Conservation (phyloP, 2,888 invertebrate species). For the Rhagonycha lutea region DNA sequence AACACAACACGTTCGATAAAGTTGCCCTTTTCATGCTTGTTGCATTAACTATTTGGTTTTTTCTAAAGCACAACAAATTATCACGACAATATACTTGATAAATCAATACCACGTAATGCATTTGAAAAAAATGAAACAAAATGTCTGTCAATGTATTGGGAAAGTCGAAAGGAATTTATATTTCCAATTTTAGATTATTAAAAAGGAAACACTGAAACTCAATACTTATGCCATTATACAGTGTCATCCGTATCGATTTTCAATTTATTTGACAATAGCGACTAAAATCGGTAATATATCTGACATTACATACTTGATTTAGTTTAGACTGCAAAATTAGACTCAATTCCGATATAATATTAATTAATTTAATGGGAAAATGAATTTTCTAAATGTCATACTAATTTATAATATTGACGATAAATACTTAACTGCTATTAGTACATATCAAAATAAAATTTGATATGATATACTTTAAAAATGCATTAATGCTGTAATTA, state of each 20-base stretch:
- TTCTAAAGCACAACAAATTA: no score
- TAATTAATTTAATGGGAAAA: not conserved
- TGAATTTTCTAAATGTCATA: not conserved
- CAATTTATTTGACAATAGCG: not conserved
- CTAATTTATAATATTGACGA: not conserved
- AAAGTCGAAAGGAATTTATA: not conserved
- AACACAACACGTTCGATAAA: no score
- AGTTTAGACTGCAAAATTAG: not conserved
- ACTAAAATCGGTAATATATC: not conserved
- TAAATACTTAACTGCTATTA: not conserved
- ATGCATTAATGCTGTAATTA: no score
- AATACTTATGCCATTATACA: not conserved
- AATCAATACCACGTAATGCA: no score
- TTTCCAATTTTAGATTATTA: not conserved
- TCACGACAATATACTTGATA: no score
- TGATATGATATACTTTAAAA: no score
- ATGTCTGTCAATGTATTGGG: no score
- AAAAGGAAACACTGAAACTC: not conserved
- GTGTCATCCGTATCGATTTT: not conserved
- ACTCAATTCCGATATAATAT: not conserved
- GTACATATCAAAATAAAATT: no score
- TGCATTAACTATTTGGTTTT: no score
- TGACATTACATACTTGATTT: not conserved
- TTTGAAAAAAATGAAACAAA: no score
- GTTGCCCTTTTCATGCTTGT: no score